Evolutionary conservation across 1,140 invertebrate species (phyloP).

Genomic region (Heliconius eleuchia): DNA sequence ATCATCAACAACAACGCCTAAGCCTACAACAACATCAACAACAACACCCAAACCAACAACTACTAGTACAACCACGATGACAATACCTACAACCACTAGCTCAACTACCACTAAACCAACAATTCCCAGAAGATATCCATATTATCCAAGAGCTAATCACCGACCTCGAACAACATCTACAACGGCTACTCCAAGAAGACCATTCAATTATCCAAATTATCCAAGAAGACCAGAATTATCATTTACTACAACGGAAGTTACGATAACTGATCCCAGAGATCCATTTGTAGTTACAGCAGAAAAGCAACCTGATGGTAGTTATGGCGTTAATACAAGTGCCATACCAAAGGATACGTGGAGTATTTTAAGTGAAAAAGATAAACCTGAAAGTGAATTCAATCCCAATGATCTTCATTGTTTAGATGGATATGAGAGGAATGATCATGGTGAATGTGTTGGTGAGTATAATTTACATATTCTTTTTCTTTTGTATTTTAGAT

Average conservation of each 20-base stretch:
- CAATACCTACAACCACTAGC: slow-evolving; percentile 30
- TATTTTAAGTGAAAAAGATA: slow-evolving; percentile 55
- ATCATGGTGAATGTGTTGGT: slow-evolving; percentile 68
- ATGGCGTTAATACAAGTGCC: slow-evolving; percentile 48
- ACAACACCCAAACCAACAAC: slow-evolving; percentile 38
- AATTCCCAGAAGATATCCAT: slow-evolving; percentile 43
- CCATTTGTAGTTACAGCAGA: slow-evolving; percentile 51
- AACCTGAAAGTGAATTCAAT: slow-evolving; percentile 52
- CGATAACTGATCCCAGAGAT: slow-evolving; percentile 41
- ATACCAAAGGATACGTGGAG: slow-evolving; percentile 63
- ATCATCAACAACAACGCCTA: slow-evolving; percentile 34
- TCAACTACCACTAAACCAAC: slow-evolving; percentile 46
- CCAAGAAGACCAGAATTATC: slow-evolving; percentile 46
- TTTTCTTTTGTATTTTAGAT: no score
- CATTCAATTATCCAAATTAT: slow-evolving; percentile 30
- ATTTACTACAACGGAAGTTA: slow-evolving; percentile 47
- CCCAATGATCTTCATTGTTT: slow-evolving; percentile 59
- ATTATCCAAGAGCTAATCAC: slow-evolving; percentile 33
- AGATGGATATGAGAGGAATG: slow-evolving; percentile 65
- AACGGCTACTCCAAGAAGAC: slow-evolving; percentile 30
- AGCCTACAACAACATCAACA: slow-evolving; percentile 24
- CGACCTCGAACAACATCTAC: slow-evolving; percentile 36
- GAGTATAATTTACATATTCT: slow-evolving; percentile 34
- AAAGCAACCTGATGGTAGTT: slow-evolving; percentile 49
- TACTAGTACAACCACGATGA: slow-evolving; percentile 39